Evolutionary conservation across 2,888 invertebrate genomes (phyloP), one percentile per base, ranked within the genome.

Genomic region (Yponomeuta sedellus): DNA sequence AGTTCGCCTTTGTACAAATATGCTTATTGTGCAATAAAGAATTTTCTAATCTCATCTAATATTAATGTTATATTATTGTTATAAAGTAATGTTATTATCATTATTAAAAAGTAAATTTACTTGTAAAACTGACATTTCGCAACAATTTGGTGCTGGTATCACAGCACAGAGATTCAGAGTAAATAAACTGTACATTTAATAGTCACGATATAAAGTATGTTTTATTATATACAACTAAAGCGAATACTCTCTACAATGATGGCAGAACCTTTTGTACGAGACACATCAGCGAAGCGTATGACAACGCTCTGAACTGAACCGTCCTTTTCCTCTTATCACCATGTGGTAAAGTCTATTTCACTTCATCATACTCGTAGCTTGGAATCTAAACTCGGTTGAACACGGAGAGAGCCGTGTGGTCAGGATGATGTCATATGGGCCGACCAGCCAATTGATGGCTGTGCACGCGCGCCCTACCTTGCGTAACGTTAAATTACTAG

Each of bases 341-440:
- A 52, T 16, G 44, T 52, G 10, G 16, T 52, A 52, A 16, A 52
- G 12, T 6, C 44, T 52, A 52, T 16, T 52, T 52, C 5, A 16
- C 44, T 8, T 52, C 16, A 16, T 16, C n/a, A 52, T 6, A n/a
- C n/a, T n/a, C n/a, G n/a, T 16, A 52, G 3, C 44, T 52, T 52
- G 44, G 16, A 52, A 52, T 12, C 12, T 5, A 8, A 52, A 52
- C 3, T 52, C 16, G 44, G 61, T 61, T 16, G 62, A 34, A 62
- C 62, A 62, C n/a, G 22, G 40, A 10, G 40, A 62, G 65, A 52
- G 67, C 67, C 56, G 62, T 52, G 44, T 52, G 67, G 64, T 64
- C 62, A 67, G 67, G 70, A 67, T 85, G 85, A 85, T 80, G 82
- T 85, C 85, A 85, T 85, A 76, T 79, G 76, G 80, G 81, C 74